phyloP scores from a whole-genome alignment of 2,888 invertebrate genomes.

The Empis livida region DNA sequence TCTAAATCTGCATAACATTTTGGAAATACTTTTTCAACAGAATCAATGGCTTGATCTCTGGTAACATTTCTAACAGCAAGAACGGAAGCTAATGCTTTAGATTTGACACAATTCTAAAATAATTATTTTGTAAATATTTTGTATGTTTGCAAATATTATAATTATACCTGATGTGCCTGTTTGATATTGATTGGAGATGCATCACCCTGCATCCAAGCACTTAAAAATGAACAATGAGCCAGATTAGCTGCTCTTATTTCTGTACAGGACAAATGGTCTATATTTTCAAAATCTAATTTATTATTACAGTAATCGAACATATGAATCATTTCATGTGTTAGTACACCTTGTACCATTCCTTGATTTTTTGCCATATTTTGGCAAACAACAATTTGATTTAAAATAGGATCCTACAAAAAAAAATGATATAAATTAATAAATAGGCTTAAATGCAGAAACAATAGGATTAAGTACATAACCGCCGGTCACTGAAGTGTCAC shows the following conservation, averaged over 20 bases:
- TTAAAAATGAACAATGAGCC: conserved; percentile 79
- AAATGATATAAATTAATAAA: neutral
- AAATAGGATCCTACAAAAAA: conserved; percentile 20
- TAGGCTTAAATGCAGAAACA: neutral
- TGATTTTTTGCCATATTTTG: conserved; percentile 65
- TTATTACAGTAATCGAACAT: conserved; percentile 92
- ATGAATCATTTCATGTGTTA: conserved; percentile 89
- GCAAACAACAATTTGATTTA: conserved; percentile 63
- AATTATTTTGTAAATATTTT: neutral
- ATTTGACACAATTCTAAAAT: conserved; percentile 72
- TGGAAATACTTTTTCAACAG: conserved; percentile 77
- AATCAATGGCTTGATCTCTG: conserved; percentile 53
- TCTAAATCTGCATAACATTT: conserved; percentile 88
- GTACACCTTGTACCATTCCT: conserved; percentile 61
- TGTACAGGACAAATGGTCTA: conserved; percentile 88
- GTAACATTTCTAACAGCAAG: conserved; percentile 65
- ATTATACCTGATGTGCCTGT: conserved; percentile 58
- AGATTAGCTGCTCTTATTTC: conserved; percentile 92
- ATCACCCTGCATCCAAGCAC: conserved; percentile 59
- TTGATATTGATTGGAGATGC: conserved; percentile 59
- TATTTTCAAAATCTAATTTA: conserved; percentile 74
- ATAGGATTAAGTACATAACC: conserved; percentile 55
- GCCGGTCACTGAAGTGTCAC: conserved; percentile 70
- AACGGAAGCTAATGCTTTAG: conserved; percentile 74
- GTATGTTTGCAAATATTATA: neutral